Base-by-base conservation (phyloP, 1,140 invertebrate species). In the Pentalonia nigronervosa region DNA sequence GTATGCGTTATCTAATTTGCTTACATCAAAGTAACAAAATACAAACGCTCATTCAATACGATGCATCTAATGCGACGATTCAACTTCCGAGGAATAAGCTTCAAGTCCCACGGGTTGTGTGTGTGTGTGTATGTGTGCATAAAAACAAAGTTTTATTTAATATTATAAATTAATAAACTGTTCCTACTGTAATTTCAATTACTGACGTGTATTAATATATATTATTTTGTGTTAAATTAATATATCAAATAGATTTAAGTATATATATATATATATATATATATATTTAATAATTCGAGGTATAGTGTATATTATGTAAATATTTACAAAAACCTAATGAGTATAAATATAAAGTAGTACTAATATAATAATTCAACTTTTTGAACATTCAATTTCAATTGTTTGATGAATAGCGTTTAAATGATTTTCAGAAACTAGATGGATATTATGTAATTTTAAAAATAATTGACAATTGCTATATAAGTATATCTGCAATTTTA, bases 21-120 rank as follows among this genome's bases (percentile, higher is more conserved):
- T 76, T 76, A 76, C 60, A 76, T n/a, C 60, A n/a, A 76, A 76
- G 30, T 76, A 76, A 76, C 60, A 76, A 76, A n/a, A n/a, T n/a
- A 34, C n/a, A 76, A 76, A n/a, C 60, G 60, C 1, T 17, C 14
- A n/a, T 34, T 76, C n/a, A 76, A 76, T 76, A 21, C 14, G 8
- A 76, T 76, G 4, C 60, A n/a, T 76, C 60, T 17, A n/a, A 67
- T 34, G n/a, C 6, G 30, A 76, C n/a, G 60, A n/a, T 14, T 76
- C 6, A 6, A 76, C 60, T 76, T 76, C 60, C 14, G 6, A 76
- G 60, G n/a, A n/a, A 30, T 76, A 34, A n/a, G 30, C n/a, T 76
- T 76, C 4, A 7, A 34, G 30, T 30, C 25, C 25, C 56, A 30
- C 2, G 14, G n/a, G 30, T 30, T 30, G 0, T n/a, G 2, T n/a